A percentile compares a stretch with the other conserved stretches of the same genome.
Evolutionary conservation across 2,888 invertebrate genomes (phyloP).

Genomic region (Coenonympha glycerion): DNA sequence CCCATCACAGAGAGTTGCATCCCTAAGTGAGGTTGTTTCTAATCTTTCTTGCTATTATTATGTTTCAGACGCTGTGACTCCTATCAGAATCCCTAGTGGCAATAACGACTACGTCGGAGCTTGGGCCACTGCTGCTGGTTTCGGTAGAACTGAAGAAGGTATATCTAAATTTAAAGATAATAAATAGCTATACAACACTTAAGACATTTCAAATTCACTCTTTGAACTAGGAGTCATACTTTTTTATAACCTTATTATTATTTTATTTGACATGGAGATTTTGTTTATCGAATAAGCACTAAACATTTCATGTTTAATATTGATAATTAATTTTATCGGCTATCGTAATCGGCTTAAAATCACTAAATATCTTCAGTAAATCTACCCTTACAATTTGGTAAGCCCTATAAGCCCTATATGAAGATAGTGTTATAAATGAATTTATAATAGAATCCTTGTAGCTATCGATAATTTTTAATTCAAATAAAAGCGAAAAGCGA

Average conservation of each 20-base stretch:
- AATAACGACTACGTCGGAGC: conserved; percentile 24
- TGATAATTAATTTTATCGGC: background rate
- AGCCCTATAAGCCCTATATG: too few relatives aligned
- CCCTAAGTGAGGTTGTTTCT: too few relatives aligned
- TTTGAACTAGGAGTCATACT: too few relatives aligned
- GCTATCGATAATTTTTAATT: too few relatives aligned
- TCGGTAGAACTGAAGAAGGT: conserved; percentile 31
- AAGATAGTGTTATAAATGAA: too few relatives aligned
- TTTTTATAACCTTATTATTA: too few relatives aligned
- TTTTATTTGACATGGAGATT: too few relatives aligned
- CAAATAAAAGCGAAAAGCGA: too few relatives aligned
- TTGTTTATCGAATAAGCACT: too few relatives aligned
- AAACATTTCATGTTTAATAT: too few relatives aligned
- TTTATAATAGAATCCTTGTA: too few relatives aligned
- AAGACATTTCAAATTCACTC: background rate
- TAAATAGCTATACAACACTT: background rate
- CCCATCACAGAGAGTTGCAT: too few relatives aligned
- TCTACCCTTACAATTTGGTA: background rate
- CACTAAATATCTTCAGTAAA: background rate
- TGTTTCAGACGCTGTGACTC: conserved; percentile 35
- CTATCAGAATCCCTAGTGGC: conserved; percentile 35
- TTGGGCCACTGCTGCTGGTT: conserved; percentile 27
- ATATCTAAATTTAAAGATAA: conserved; percentile 13
- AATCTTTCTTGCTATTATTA: background rate
- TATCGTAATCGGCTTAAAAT: background rate